phyloP scores from a whole-genome alignment of 64 coral and sea anemone species.

The Stylophora pistillata region DNA sequence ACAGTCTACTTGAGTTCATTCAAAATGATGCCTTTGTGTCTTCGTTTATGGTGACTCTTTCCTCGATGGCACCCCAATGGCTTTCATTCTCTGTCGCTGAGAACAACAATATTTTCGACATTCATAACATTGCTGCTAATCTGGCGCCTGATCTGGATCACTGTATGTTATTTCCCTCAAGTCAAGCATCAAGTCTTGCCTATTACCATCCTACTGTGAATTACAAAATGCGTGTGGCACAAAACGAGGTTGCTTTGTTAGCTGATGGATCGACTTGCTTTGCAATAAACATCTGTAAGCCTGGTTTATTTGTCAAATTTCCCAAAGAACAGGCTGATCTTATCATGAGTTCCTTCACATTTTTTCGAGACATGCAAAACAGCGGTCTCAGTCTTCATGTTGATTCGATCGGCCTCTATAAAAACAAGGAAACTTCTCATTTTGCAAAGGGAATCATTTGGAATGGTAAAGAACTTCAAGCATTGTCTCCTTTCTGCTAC shows the following conservation, averaged over 20 bases:
- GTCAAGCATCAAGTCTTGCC: background rate
- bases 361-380: slow-evolving; percentile 5
- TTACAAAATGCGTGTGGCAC: slow-evolving; percentile 14
- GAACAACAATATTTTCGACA: slow-evolving; percentile 31
- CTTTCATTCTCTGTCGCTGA: background rate
- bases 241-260: background rate
- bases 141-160: background rate
- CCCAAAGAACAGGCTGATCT: background rate
- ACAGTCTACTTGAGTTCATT: slow-evolving; percentile 27
- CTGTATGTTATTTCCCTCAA: slow-evolving; percentile 24
- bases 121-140: slow-evolving; percentile 31
- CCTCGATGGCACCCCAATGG: slow-evolving; percentile 28
- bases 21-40: background rate
- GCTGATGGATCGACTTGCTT: slow-evolving; percentile 29
- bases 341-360: background rate
- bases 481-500: background rate
- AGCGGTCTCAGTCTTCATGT: background rate
- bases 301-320: background rate
- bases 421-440: background rate
- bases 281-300: slow-evolving; percentile 34
- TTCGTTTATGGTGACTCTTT: slow-evolving; percentile 13
- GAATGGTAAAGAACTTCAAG: background rate
- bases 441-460: background rate
- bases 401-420: background rate
- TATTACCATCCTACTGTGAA: slow-evolving; percentile 17